These are phyloP conservation scores for Scleropages formosus DNA, from an alignment of 2,797 vertebrate species.

Conservation along the genomic window DNA sequence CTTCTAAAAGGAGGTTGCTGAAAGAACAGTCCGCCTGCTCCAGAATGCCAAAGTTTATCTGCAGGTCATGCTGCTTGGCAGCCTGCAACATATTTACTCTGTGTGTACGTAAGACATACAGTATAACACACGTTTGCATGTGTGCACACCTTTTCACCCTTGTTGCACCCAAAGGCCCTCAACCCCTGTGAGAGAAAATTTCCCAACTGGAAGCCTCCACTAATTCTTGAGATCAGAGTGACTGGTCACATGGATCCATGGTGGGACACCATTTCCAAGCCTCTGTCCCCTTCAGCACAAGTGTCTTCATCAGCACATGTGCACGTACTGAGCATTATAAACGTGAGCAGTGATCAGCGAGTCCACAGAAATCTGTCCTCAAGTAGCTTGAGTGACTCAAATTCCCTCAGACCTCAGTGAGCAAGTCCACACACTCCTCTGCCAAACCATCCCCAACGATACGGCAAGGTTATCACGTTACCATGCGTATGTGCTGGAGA, in stretches of 20 bases:
- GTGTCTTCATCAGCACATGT: too few species aligned
- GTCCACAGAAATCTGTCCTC: not conserved
- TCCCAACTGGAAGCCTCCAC: slow-evolving; percentile 57
- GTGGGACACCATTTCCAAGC: slow-evolving; percentile 32
- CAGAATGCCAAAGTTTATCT: not conserved
- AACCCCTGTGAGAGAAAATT: slow-evolving; percentile 49
- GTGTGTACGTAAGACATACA: too few species aligned
- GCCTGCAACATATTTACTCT: too few species aligned
- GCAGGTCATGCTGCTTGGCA: not conserved
- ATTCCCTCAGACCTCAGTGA: not conserved
- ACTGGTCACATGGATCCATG: slow-evolving; percentile 47
- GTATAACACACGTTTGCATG: not conserved
- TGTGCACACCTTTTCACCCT: slow-evolving; percentile 15
- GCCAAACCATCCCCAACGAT: not conserved
- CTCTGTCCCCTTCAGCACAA: slow-evolving; percentile 8
- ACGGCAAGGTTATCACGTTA: not conserved
- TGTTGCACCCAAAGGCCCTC: slow-evolving; percentile 40
- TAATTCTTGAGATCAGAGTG: slow-evolving; percentile 17
- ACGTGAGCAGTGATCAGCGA: not conserved
- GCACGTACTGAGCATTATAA: not conserved
- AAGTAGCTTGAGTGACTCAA: not conserved
- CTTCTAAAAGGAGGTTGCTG: too few species aligned
- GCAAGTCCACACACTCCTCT: not conserved
- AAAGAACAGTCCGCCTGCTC: not conserved
- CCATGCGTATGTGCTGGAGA: not conserved